These are phyloP conservation scores for Chelonia mydas DNA, from an alignment of 2,797 vertebrate genomes.

Conservation along the genomic window DNA sequence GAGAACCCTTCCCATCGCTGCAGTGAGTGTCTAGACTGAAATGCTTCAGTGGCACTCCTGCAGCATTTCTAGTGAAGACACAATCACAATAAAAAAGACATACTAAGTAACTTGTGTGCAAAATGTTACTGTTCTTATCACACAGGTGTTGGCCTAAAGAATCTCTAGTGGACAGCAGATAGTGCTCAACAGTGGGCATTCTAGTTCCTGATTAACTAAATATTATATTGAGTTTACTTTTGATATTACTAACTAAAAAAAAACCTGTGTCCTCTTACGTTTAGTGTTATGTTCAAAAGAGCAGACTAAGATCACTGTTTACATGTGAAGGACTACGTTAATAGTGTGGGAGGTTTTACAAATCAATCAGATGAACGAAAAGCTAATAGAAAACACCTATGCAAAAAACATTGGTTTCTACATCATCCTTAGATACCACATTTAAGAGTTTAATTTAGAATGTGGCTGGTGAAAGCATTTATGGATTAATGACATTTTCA, in stretches of 20 bases:
- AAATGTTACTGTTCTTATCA: background rate
- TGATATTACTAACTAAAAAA: conserved; percentile 61
- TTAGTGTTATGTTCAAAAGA: conserved; percentile 61
- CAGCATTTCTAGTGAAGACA: background rate
- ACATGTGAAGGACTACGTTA: conserved; percentile 67
- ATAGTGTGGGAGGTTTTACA: conserved; percentile 70
- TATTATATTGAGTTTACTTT: conserved; percentile 45
- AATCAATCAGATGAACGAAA: conserved; percentile 64
- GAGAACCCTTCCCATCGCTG: too few relatives aligned
- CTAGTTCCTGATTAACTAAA: conserved; percentile 44
- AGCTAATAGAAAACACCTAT: conserved; percentile 30
- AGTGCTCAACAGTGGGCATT: conserved; percentile 26
- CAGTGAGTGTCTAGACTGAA: too few relatives aligned
- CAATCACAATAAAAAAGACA: too few relatives aligned
- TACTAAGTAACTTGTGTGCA: conserved; percentile 14
- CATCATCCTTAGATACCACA: conserved; percentile 62
- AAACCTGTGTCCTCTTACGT: conserved; percentile 35
- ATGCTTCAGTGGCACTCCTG: too few relatives aligned
- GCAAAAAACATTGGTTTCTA: conserved; percentile 59
- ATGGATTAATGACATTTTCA: conserved; percentile 75
- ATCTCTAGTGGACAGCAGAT: background rate
- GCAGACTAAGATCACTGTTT: conserved; percentile 59
- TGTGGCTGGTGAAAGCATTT: conserved; percentile 60
- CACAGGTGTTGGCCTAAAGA: background rate
- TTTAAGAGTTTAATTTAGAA: conserved; percentile 71